These are phyloP conservation scores for Phlogophora meticulosa DNA, from an alignment of 2,888 invertebrate genomes.

Conservation along the genomic window DNA sequence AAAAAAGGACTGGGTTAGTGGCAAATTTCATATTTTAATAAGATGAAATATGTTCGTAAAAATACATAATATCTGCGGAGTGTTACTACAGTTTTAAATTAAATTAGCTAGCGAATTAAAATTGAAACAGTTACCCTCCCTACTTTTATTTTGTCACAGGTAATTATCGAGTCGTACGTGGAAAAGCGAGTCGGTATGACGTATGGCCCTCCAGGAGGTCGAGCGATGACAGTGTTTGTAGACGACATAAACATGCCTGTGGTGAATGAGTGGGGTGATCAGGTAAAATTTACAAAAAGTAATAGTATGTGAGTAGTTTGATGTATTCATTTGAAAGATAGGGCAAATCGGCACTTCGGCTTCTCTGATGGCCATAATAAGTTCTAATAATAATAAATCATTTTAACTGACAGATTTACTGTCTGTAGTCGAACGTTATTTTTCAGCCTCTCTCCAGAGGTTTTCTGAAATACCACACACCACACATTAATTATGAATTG, in stretches of 20 bases:
- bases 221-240: slow-evolving; percentile 96
- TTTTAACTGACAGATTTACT: too few species aligned
- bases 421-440: too few species aligned
- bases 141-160: too few species aligned
- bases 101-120: too few species aligned
- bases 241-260: slow-evolving; percentile 98
- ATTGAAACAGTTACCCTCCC: too few species aligned
- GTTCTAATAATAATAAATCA: too few species aligned
- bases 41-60: too few species aligned
- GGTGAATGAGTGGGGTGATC: slow-evolving; percentile 98
- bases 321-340: background rate
- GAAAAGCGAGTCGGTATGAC: slow-evolving; percentile 97
- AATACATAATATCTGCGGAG: slow-evolving; percentile 88
- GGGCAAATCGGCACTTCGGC: background rate
- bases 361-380: background rate
- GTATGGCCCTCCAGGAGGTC: slow-evolving; percentile 96
- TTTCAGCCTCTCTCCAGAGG: background rate
- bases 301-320: background rate
- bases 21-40: too few species aligned
- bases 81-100: too few species aligned
- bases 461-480: background rate
- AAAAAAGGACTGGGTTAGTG: too few species aligned
- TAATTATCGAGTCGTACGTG: slow-evolving; percentile 96
- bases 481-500: too few species aligned
- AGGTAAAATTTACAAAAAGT: slow-evolving; percentile 85